Evolutionary conservation across 2,888 invertebrate genomes (phyloP).

Genomic region (Himalopsyche anomala): DNA sequence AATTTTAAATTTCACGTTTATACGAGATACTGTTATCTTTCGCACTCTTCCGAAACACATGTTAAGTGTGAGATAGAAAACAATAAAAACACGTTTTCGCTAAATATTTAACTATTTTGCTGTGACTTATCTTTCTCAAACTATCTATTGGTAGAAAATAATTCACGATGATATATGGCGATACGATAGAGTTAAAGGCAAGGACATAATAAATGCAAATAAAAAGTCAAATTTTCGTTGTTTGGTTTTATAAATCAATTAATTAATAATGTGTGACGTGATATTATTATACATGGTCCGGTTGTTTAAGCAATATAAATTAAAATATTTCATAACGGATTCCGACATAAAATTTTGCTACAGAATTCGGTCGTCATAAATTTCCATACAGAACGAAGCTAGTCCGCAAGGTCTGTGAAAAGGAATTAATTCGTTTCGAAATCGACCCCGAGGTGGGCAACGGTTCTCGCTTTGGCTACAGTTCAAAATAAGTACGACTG

Average conservation of each 20-base stretch:
- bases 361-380: background rate
- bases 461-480: background rate
- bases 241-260: background rate
- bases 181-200: no score
- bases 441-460: slow-evolving; percentile 34
- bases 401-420: slow-evolving; percentile 17
- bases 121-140: no score
- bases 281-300: background rate
- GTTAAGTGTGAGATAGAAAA: no score
- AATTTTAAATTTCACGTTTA: no score
- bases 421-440: slow-evolving; percentile 40
- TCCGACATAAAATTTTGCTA: background rate
- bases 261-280: no score
- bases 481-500: background rate
- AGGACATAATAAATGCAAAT: no score
- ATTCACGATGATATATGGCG: no score
- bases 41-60: no score
- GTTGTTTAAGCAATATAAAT: slow-evolving; percentile 4
- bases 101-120: no score
- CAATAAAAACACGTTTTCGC: no score
- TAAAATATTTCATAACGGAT: slow-evolving; percentile 29
- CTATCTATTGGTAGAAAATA: no score
- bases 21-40: no score
- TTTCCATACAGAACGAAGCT: slow-evolving; percentile 5
- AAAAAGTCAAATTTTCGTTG: background rate